phyloP scores from a whole-genome alignment of 2,113 vertebrate genomes.

The Trogon surrucura region DNA sequence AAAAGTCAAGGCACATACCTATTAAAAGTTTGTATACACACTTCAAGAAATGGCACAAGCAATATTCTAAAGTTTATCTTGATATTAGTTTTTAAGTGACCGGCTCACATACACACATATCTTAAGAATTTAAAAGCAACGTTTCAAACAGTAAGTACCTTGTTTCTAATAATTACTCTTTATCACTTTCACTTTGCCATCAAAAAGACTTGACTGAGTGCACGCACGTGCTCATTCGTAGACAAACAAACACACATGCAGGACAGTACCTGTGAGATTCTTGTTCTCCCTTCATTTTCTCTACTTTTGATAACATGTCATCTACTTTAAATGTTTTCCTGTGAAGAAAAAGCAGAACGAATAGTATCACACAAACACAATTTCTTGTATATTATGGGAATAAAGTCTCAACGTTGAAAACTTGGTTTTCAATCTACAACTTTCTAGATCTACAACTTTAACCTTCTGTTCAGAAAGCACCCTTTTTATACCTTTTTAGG shows the following conservation, averaged over 20 bases:
- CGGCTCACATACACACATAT: neutral
- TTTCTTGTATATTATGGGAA: too few species aligned
- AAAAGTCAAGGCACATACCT: neutral
- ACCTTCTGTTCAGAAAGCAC: neutral
- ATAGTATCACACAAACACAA: neutral
- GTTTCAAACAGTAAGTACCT: neutral
- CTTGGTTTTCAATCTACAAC: neutral
- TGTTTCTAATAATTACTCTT: neutral
- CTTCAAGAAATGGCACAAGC: neutral
- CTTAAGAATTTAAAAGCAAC: neutral
- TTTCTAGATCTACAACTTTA: neutral
- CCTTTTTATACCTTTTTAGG: neutral
- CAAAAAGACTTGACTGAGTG: neutral
- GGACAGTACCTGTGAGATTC: constrained; percentile 92
- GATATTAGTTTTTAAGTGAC: neutral
- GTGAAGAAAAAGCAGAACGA: constrained; percentile 31
- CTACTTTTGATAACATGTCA: constrained; percentile 92
- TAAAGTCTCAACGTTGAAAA: neutral
- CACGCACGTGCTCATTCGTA: neutral
- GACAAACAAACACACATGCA: neutral
- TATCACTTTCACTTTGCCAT: neutral
- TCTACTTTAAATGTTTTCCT: constrained; percentile 98
- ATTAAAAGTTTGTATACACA: neutral
- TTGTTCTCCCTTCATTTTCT: constrained; percentile 96
- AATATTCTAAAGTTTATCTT: neutral